phyloP scores from a whole-genome alignment of 2,888 invertebrate genomes.

The Apotomis turbidana region DNA sequence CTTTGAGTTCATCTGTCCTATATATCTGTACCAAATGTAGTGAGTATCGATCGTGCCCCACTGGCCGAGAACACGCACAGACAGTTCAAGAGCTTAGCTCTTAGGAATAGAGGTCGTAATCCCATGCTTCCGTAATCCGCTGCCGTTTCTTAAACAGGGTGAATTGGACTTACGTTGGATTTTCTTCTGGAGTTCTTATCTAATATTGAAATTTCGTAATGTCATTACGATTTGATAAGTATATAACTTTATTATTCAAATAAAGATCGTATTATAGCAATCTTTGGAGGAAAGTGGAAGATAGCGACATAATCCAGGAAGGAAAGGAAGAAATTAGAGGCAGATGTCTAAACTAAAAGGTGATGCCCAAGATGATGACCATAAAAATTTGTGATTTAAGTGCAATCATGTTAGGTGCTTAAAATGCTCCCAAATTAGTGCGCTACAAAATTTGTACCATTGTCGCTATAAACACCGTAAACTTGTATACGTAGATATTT shows the following conservation, averaged over 20 bases:
- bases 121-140: conserved; percentile 46
- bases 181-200: conserved; percentile 46
- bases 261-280: too few species aligned
- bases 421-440: not conserved
- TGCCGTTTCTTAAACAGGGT: conserved; percentile 60
- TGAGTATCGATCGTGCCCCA: conserved; percentile 80
- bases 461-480: not conserved
- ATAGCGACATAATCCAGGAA: too few species aligned
- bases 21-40: conserved; percentile 68
- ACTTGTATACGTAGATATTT: conserved; percentile 2
- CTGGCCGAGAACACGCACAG: conserved; percentile 70
- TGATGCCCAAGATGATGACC: too few species aligned
- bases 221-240: not conserved
- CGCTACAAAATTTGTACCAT: not conserved
- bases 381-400: too few species aligned
- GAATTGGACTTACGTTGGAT: conserved; percentile 59
- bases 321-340: too few species aligned
- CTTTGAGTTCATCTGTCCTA: conserved; percentile 74
- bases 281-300: too few species aligned
- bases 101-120: conserved; percentile 59
- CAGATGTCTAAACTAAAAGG: too few species aligned
- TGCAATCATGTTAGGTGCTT: too few species aligned
- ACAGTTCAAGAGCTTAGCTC: conserved; percentile 61
- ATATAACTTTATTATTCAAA: not conserved
- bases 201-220: conserved; percentile 42